Evolutionary conservation across 37 sponge, comb jelly and placozoan species (phyloP).

Genomic region (Cladorhizidae sp.): DNA sequence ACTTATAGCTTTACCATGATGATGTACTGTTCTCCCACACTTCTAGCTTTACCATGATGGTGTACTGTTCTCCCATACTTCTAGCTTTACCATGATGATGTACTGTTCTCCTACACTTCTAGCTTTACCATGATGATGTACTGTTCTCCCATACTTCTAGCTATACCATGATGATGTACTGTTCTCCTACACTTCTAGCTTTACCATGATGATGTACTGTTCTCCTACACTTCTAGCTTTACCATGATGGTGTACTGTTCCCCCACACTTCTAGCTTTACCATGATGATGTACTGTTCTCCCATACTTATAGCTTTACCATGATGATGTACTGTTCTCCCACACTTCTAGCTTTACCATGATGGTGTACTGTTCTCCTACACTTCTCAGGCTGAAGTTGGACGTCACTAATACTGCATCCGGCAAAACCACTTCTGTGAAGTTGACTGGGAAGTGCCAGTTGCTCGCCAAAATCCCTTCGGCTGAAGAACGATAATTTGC

Average conservation of each 20-base stretch:
- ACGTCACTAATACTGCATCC: conserved; percentile 27
- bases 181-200: not conserved
- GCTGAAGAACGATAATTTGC: not conserved
- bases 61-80: no score
- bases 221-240: no score
- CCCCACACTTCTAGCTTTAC: no score
- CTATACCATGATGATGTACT: not conserved
- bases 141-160: not conserved
- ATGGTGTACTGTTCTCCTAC: not conserved
- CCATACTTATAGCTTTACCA: no score
- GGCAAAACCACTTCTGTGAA: conserved; percentile 56
- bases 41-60: no score
- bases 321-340: not conserved
- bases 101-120: no score
- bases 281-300: no score
- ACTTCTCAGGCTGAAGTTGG: conserved; percentile 8
- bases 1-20: no score
- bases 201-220: not conserved
- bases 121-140: no score
- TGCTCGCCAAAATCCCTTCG: conserved; percentile 29
- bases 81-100: no score
- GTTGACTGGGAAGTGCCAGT: conserved; percentile 56
- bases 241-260: not conserved
- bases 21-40: no score
- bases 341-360: not conserved